Base-by-base conservation (phyloP, 2,888 invertebrate species). In the Lithophane leautieri region DNA sequence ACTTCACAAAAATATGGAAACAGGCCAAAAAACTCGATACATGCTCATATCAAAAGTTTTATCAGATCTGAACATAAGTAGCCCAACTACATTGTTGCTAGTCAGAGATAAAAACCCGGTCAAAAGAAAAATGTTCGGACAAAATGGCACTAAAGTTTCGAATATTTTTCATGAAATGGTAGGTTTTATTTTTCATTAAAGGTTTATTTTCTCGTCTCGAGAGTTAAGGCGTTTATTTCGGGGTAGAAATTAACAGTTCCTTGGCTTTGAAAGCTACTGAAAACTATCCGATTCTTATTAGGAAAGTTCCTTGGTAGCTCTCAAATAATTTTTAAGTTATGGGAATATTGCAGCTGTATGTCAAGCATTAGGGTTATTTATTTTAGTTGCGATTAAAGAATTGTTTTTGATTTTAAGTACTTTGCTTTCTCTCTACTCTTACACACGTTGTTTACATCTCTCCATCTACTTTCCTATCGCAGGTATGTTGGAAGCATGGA, bases 1-100 rank as follows among this genome's bases (percentile, higher is more conserved):
- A 85, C 63, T 65, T 47, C 22, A 69, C 19, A 2, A 73, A 58
- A 58, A 69, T 70, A 77, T 81, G 70, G 73, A 66, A 85, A 28
- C 50, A 25, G 65, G 78, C 70, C 76, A 82, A 68, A 62, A 61
- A 61, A 60, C 54, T 73, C 44, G 61, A 62, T 79, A 79, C 63
- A 63, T n/a, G 42, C 54, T 60, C 67, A 68, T 68, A 68, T 54
- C 44, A 71, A 61, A 73, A 76, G 69, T 85, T 85, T 81, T 71
- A 72, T 82, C 85, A 56, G 70, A 75, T 58, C 47, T 44, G 54
- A 62, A 76, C 63, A 76, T 63, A 34, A 34, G 4, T 65, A 65
- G 42, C 42, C 42, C 42, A 11, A 42, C 9, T 42, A 42, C 42
- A 9, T 42, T 42, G 42, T 42, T 42, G 9, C 42, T 42, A 9